Base-by-base conservation (phyloP, 2,113 vertebrate genomes). In the Cyanistes caeruleus region DNA sequence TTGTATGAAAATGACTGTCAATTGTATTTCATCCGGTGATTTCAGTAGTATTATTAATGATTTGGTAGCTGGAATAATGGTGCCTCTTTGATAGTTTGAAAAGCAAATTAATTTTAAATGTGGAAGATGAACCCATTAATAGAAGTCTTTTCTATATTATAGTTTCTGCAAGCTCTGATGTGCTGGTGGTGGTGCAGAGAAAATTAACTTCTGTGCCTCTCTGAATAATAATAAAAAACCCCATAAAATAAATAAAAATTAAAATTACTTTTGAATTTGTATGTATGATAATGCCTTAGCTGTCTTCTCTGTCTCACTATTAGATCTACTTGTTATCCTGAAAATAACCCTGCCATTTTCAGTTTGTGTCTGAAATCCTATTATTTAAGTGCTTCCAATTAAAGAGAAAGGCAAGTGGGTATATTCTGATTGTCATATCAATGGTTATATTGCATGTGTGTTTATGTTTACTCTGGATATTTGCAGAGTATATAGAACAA, bases 31-130 rank as follows among this genome's bases (percentile, higher is more conserved):
- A 55, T 41, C 48, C 77, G 41, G 10, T 48, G 30, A 67, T 27
- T 59, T 39, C 21, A 51, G 62, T 24, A 51, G 15, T 69, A 46
- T 64, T 15, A 3, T 30, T 91, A 77, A 53, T 74, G 59, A 80
- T 83, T 87, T 67, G 48, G 55, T 76, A 74, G 67, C 67, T 83
- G 82, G 43, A 84, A 35, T 73, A 60, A 25, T 69, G 43, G 20
- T 85, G 20, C 51, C 35, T 65, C 68, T 93, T 81, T 85, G 85
- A 78, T 43, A 76, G 84, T 22, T 23, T 15, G 28, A 79, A 91
- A 89, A 74, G 53, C 30, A 86, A 67, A 68, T 49, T 85, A 27
- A 84, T 73, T 84, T 95, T 77, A 78, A 95, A 70, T 59, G 56
- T 90, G 64, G 60, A 81, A 80, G 52, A 59, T 84, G 44, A 90